A percentile compares a stretch with the other conserved stretches of the same genome.
phyloP scores from a whole-genome alignment of 2,797 vertebrate genomes.

The Coccyzus lansbergi region DNA sequence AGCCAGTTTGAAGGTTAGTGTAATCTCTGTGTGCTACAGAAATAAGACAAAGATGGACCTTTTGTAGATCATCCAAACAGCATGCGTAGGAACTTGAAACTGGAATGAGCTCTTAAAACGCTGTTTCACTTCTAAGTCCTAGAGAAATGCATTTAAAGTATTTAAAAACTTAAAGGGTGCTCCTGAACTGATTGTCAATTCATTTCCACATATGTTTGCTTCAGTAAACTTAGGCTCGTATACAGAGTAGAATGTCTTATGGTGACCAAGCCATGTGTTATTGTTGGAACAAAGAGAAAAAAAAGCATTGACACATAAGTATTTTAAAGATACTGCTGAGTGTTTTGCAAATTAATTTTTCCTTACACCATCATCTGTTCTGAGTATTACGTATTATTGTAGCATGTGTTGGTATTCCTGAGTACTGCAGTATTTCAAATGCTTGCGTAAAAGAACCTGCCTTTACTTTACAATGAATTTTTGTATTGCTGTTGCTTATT shows the following conservation, averaged over 20 bases:
- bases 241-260: background rate
- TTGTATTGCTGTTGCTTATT: background rate
- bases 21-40: background rate
- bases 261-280: background rate
- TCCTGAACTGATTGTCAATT: background rate
- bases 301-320: background rate
- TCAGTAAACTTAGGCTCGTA: background rate
- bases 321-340: background rate
- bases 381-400: background rate
- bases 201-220: background rate
- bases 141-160: background rate
- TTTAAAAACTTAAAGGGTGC: background rate
- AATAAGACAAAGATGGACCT: background rate
- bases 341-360: background rate
- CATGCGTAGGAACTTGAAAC: background rate
- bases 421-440: background rate
- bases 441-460: background rate
- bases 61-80: background rate
- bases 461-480: background rate
- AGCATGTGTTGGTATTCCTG: background rate
- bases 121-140: background rate
- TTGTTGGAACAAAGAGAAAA: background rate
- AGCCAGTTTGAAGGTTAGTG: background rate
- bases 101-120: background rate
- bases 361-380: background rate